These are phyloP conservation scores for Colistium nudipinnis DNA, from an alignment of 2,113 vertebrate genomes.

Conservation along the genomic window DNA sequence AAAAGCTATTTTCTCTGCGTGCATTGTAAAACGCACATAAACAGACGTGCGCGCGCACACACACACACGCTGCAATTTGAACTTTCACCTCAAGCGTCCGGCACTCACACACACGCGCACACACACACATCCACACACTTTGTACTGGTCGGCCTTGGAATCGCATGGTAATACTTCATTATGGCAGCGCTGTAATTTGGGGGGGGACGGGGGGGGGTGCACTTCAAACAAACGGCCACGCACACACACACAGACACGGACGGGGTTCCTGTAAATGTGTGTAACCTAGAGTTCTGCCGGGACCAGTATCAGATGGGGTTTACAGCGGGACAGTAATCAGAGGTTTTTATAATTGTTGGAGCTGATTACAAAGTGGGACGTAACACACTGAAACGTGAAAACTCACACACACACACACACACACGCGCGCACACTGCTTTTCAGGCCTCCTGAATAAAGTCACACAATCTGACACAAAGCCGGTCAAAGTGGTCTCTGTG, in stretches of 20 bases:
- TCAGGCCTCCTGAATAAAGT: too few relatives aligned
- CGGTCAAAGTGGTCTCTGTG: too few relatives aligned
- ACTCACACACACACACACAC: too few relatives aligned
- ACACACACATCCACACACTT: slow-evolving; percentile 37
- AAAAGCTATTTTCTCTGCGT: slow-evolving; percentile 22
- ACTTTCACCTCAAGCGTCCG: slow-evolving; percentile 65
- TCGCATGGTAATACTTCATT: slow-evolving; percentile 82
- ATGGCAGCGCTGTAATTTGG: slow-evolving; percentile 82
- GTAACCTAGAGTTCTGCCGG: slow-evolving; percentile 73
- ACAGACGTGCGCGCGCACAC: neutral
- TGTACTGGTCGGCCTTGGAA: slow-evolving; percentile 72
- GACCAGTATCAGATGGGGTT: slow-evolving; percentile 67
- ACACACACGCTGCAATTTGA: slow-evolving; percentile 39
- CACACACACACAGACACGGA: slow-evolving; percentile 71
- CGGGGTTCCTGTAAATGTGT: slow-evolving; percentile 73
- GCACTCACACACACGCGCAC: slow-evolving; percentile 16
- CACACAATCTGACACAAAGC: too few relatives aligned
- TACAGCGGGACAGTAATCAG: slow-evolving; percentile 79
- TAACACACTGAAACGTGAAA: too few relatives aligned
- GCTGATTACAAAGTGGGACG: slow-evolving; percentile 80
- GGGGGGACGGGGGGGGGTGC: slow-evolving; percentile 68
- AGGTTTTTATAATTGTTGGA: slow-evolving; percentile 78
- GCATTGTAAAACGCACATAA: slow-evolving; percentile 8
- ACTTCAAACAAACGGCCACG: slow-evolving; percentile 78
- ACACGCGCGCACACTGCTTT: too few relatives aligned